Base-by-base conservation (phyloP, 2,888 invertebrate genomes). In the Amorpha juglandis region DNA sequence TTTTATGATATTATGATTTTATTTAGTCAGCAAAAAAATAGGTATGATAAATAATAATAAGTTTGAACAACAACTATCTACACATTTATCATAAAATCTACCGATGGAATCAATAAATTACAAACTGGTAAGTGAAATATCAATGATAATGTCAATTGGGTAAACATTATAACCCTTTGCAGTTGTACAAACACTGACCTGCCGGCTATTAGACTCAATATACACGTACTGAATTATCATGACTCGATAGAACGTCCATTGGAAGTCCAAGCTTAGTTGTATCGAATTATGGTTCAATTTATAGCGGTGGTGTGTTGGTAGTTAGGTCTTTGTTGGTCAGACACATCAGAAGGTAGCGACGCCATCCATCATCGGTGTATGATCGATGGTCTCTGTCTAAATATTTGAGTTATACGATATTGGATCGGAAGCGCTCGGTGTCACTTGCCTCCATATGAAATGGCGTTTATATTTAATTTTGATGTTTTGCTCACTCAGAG, bases 391-490 rank as follows among this genome's bases (percentile, higher is more conserved):
- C 76, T 84, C 83, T 88, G 87, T 86, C 86, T 86, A 91, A 91
- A 92, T 92, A 91, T 91, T 92, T 91, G 91, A 91, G 90, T 90
- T 91, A 88, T 86, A 87, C 84, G 87, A 89, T 89, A 88, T 79
- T 73, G 76, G 76, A 79, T 66, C 62, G 62, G 65, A 62, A 66
- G 65, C 65, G 65, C 50, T 47, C 50, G 58, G 63, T 63, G 63
- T 72, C 71, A 75, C 75, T 76, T 77, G 78, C 79, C 83, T 84
- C 45, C 83, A 82, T 73, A 68, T 70, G 55, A 33, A 52, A 45
- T 27, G 45, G 27, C 50, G 42, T 51, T 66, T 62, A 38, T 47
- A 53, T 53, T 47, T 63, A 63, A 48, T 63, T 48, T 63, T 48
- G 45, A 33, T 62, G 19, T 63, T 63, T 27, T 19, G 47, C 45